Evolutionary conservation across 2,888 invertebrate genomes (phyloP).

Genomic region (Drosophila silvestris): DNA sequence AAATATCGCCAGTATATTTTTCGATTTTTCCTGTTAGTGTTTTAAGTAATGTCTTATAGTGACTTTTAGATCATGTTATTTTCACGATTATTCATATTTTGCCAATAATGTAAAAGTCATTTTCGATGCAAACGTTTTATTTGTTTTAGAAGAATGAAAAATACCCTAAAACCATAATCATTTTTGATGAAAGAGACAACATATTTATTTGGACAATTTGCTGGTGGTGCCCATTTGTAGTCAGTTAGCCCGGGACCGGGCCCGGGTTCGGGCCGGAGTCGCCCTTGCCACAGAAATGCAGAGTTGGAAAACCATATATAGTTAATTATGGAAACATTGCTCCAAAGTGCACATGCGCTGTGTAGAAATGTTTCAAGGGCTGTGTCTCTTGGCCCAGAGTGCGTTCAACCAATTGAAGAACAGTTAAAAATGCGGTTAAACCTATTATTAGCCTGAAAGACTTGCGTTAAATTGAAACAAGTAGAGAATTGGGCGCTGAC

Average conservation of each 20-base stretch:
- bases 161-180: not conserved
- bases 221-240: not conserved
- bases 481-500: constrained; percentile 53
- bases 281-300: constrained; percentile 46
- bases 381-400: constrained; percentile 22
- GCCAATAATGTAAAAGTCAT: not conserved
- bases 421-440: constrained; percentile 80
- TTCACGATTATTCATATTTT: not conserved
- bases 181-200: constrained; percentile 10
- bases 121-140: not conserved
- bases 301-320: constrained; percentile 72
- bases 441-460: constrained; percentile 77
- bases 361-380: constrained; percentile 20
- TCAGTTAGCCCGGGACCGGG: not conserved
- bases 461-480: constrained; percentile 73
- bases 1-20: not conserved
- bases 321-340: constrained; percentile 76
- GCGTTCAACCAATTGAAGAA: constrained; percentile 70
- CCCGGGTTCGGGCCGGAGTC: not conserved
- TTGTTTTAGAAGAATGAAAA: not conserved
- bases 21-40: not conserved
- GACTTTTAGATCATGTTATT: not conserved
- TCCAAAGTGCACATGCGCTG: constrained; percentile 73
- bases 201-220: constrained; percentile 13
- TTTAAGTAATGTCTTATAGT: not conserved